Evolutionary conservation across 2,888 invertebrate genomes (phyloP).

Genomic region (Megalurothrips usitatus): DNA sequence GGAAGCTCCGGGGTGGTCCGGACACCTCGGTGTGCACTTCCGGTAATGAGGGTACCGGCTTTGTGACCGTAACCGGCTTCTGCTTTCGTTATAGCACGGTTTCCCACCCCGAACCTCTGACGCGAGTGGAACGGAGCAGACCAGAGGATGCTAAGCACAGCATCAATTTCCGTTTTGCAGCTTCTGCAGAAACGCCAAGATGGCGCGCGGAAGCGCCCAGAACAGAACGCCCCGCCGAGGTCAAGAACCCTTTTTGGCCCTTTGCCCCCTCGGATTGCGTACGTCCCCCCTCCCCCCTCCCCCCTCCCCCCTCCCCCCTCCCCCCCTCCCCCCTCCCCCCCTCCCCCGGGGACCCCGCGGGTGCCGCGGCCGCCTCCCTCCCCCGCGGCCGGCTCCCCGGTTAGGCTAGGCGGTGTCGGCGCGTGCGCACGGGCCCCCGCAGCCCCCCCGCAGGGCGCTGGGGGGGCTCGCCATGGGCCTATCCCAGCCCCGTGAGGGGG

Average conservation of each 20-base stretch:
- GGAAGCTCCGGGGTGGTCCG: too few relatives aligned
- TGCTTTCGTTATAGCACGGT: too few relatives aligned
- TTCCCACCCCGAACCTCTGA: too few relatives aligned
- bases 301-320: background rate
- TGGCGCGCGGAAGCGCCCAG: background rate
- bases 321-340: background rate
- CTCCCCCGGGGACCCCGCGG: background rate
- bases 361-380: background rate
- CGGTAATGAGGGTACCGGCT: too few relatives aligned
- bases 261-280: background rate
- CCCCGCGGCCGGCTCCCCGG: background rate
- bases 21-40: too few relatives aligned
- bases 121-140: too few relatives aligned
- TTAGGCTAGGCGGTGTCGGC: constrained; percentile 4
- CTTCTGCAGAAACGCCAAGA: background rate
- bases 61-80: too few relatives aligned
- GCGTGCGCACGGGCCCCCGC: background rate
- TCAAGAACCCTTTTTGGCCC: background rate
- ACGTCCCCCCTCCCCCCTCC: background rate
- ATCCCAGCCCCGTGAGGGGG: background rate
- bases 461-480: background rate
- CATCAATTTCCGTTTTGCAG: background rate
- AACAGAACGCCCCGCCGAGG: background rate
- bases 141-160: too few relatives aligned
- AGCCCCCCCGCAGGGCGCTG: background rate